A percentile compares a stretch with the other conserved stretches of the same genome.
phyloP scores from a whole-genome alignment of 2,888 invertebrate genomes.

The Pristionchus maxplancki region DNA sequence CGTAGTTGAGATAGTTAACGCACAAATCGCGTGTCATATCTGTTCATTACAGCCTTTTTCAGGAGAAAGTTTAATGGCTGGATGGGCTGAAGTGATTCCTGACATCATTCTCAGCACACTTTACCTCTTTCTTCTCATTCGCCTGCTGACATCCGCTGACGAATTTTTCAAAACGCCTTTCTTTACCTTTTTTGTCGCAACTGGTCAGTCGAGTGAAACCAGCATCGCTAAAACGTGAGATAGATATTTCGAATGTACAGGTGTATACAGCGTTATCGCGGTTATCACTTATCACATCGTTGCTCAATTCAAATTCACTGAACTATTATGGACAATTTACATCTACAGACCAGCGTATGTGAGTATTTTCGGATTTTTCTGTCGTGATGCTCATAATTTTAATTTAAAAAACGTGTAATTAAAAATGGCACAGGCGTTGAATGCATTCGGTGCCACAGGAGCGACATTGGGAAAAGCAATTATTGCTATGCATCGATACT shows the following conservation, averaged over 20 bases:
- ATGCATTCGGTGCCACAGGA: too few species aligned
- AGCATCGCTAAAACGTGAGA: too few species aligned
- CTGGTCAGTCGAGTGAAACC: too few species aligned
- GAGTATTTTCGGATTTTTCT: neutral
- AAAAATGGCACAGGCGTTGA: too few species aligned
- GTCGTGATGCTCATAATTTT: too few species aligned
- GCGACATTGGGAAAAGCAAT: too few species aligned
- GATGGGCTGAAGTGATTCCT: neutral
- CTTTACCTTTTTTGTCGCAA: neutral
- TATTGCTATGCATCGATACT: too few species aligned
- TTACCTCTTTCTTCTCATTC: neutral
- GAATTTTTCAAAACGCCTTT: neutral
- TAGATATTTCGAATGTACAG: neutral
- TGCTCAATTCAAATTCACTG: neutral
- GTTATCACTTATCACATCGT: neutral
- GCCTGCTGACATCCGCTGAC: neutral
- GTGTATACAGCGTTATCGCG: neutral
- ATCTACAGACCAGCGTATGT: neutral
- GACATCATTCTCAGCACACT: neutral
- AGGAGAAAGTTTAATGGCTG: neutral
- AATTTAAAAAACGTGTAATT: too few species aligned
- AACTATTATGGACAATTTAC: neutral
- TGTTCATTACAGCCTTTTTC: too few species aligned
- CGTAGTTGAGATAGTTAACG: too few species aligned
- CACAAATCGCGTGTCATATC: too few species aligned